These are phyloP conservation scores for Tamandua tetradactyla DNA, from an alignment of 2,797 vertebrate genomes.

Conservation along the genomic window DNA sequence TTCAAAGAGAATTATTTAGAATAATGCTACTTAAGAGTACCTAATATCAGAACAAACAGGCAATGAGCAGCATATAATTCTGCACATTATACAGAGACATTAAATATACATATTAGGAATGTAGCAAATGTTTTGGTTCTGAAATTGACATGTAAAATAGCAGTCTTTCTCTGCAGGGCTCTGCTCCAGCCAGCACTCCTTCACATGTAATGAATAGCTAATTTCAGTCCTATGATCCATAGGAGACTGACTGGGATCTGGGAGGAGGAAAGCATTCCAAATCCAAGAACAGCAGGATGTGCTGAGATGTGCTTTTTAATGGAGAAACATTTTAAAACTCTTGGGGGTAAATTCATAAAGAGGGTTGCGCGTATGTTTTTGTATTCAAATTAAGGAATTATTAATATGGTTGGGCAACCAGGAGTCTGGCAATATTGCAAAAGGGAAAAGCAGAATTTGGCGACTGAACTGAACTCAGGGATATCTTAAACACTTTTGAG, in stretches of 20 bases:
- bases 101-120: slow-evolving; percentile 85
- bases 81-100: slow-evolving; percentile 77
- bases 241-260: slow-evolving; percentile 68
- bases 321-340: slow-evolving; percentile 79
- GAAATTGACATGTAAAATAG: slow-evolving; percentile 84
- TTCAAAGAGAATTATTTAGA: slow-evolving; percentile 76
- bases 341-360: slow-evolving; percentile 77
- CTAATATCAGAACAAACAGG: slow-evolving; percentile 83
- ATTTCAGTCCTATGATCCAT: slow-evolving; percentile 83
- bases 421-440: slow-evolving; percentile 22
- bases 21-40: slow-evolving; percentile 68
- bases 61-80: slow-evolving; percentile 81
- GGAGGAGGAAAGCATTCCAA: slow-evolving; percentile 65
- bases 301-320: slow-evolving; percentile 81
- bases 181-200: slow-evolving; percentile 78
- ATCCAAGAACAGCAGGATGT: slow-evolving; percentile 77
- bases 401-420: slow-evolving; percentile 55
- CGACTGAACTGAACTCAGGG: background rate
- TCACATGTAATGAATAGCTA: slow-evolving; percentile 86
- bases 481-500: slow-evolving; percentile 11
- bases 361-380: slow-evolving; percentile 71
- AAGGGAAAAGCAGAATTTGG: slow-evolving; percentile 40
- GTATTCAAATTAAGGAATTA: slow-evolving; percentile 78
- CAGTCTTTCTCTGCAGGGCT: slow-evolving; percentile 82
- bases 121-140: slow-evolving; percentile 83